These are phyloP conservation scores for Penelope pileata DNA, from an alignment of 2,113 vertebrate genomes.

Conservation along the genomic window DNA sequence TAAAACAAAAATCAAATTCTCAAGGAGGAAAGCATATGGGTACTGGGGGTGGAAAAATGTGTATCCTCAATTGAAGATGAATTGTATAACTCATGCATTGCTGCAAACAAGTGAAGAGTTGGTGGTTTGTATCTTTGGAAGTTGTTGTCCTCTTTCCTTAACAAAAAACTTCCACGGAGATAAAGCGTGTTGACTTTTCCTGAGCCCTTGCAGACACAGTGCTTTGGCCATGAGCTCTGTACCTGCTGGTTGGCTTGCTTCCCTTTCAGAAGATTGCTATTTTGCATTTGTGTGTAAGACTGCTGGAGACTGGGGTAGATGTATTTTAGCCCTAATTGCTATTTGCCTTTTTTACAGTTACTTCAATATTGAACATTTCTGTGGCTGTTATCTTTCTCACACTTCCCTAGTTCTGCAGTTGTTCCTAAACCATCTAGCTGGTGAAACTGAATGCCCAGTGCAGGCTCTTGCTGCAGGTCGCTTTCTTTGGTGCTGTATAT, in stretches of 20 bases:
- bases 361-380: neutral
- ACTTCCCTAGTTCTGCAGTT: constrained; percentile 60
- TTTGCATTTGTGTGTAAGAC: neutral
- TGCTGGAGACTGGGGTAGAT: neutral
- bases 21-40: neutral
- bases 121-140: neutral
- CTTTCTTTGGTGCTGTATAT: neutral
- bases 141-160: neutral
- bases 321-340: neutral
- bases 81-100: neutral
- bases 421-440: constrained; percentile 1
- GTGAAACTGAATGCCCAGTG: constrained; percentile 70
- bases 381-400: neutral
- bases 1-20: neutral
- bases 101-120: neutral
- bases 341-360: neutral
- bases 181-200: neutral
- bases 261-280: neutral
- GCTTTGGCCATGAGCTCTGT: neutral
- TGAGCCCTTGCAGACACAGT: neutral
- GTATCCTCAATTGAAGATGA: neutral
- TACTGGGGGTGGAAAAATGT: neutral
- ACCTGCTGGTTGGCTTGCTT: neutral
- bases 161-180: neutral
- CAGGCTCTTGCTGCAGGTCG: constrained; percentile 77